Evolutionary conservation across 1,140 invertebrate genomes (phyloP).

Genomic region (Pachypeltis micranthus): DNA sequence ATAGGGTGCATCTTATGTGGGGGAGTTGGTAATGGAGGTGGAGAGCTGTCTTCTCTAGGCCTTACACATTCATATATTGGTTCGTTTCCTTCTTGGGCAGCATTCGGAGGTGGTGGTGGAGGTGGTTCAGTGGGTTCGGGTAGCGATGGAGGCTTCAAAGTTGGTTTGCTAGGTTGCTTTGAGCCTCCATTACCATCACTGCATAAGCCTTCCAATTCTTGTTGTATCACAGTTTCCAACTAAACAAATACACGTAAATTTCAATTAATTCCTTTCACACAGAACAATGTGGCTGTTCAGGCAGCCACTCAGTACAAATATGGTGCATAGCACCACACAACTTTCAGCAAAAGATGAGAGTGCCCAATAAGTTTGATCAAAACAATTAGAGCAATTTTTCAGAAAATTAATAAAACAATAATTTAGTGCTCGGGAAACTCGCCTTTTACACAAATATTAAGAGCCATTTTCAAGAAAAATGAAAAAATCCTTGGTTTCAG

Average conservation of each 20-base stretch:
- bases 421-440: too few species aligned
- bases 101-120: slow-evolving; percentile 46
- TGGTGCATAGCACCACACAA: too few species aligned
- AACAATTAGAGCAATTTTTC: too few species aligned
- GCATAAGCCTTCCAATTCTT: slow-evolving; percentile 36
- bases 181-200: slow-evolving; percentile 19
- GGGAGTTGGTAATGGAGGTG: slow-evolving; percentile 39
- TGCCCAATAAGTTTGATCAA: too few species aligned
- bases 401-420: too few species aligned
- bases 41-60: slow-evolving; percentile 45
- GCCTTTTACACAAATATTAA: too few species aligned
- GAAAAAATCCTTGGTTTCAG: too few species aligned
- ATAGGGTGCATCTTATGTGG: slow-evolving; percentile 34
- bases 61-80: slow-evolving; percentile 76
- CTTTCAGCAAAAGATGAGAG: too few species aligned
- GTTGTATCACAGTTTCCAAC: slow-evolving; percentile 48
- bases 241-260: slow-evolving; percentile 20
- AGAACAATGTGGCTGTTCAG: too few species aligned
- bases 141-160: slow-evolving; percentile 37
- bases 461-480: too few species aligned
- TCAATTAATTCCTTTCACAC: too few species aligned
- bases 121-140: slow-evolving; percentile 63
- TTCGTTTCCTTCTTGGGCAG: slow-evolving; percentile 38
- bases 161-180: slow-evolving; percentile 9
- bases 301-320: too few species aligned